Evolutionary conservation across 2,113 vertebrate genomes (phyloP).

Genomic region (Leptodactylus fuscus): DNA sequence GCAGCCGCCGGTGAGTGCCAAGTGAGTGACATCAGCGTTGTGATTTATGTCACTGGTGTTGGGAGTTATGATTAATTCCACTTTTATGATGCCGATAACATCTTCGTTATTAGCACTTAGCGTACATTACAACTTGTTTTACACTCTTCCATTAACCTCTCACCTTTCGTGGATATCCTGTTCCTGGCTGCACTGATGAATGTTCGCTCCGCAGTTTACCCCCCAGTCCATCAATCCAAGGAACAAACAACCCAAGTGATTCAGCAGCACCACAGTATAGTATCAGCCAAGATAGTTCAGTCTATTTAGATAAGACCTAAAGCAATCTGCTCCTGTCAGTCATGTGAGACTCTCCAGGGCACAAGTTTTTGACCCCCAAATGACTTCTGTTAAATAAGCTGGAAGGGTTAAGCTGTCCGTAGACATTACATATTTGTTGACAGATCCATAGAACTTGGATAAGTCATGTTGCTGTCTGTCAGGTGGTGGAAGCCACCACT

Average conservation of each 20-base stretch:
- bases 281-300: not conserved
- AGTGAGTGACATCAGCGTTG: conserved; percentile 33
- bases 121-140: conserved; percentile 50
- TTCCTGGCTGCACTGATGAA: conserved; percentile 21
- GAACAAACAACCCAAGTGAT: not conserved
- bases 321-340: not conserved
- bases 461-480: no score
- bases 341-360: not conserved
- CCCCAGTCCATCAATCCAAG: conserved; percentile 30
- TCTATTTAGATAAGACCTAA: conserved; percentile 11
- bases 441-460: no score
- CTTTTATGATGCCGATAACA: conserved; percentile 46
- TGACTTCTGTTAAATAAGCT: not conserved
- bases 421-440: no score
- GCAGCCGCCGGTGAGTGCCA: conserved; percentile 1
- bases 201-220: not conserved
- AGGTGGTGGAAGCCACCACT: no score
- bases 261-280: not conserved
- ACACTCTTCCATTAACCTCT: conserved; percentile 57
- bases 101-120: conserved; percentile 48
- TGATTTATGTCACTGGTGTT: conserved; percentile 30
- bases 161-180: conserved; percentile 19
- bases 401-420: no score
- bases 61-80: conserved; percentile 47
- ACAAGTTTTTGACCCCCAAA: not conserved